phyloP scores from a whole-genome alignment of 2,113 vertebrate species.

The Atrichornis clamosus region DNA sequence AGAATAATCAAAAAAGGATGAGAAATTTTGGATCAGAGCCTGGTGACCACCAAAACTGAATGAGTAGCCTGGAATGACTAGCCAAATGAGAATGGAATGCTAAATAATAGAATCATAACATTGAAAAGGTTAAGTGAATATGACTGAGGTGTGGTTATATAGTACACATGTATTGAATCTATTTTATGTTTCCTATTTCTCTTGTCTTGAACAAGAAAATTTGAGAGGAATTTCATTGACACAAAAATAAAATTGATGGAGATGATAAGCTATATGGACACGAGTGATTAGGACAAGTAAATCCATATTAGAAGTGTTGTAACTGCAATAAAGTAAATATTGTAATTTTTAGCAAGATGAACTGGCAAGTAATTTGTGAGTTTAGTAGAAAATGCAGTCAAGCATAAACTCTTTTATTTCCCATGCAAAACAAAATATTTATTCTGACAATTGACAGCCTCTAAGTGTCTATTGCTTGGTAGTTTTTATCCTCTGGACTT shows the following conservation, averaged over 20 bases:
- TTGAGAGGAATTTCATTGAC: neutral
- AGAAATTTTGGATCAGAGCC: neutral
- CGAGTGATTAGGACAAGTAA: neutral
- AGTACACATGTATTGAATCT: neutral
- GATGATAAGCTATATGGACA: neutral
- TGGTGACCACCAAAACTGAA: neutral
- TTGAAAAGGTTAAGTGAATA: neutral
- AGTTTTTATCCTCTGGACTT: neutral
- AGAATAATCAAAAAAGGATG: neutral
- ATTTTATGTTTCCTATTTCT: neutral
- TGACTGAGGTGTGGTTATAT: neutral
- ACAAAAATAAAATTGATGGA: neutral
- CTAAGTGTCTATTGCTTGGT: neutral
- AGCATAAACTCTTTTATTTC: neutral
- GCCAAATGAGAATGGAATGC: neutral
- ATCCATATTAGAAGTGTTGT: neutral
- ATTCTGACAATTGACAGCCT: neutral
- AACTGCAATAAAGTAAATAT: neutral
- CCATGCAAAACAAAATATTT: neutral
- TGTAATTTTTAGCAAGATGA: constrained; percentile 9
- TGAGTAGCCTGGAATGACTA: neutral
- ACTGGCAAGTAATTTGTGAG: constrained; percentile 3
- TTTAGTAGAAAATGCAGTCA: neutral
- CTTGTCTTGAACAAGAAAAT: neutral
- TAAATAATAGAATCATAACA: neutral